Evolutionary conservation across 2,113 vertebrate species (phyloP), one percentile per base, ranked within the genome.

Genomic region (Dunckerocampus dactyliophorus): DNA sequence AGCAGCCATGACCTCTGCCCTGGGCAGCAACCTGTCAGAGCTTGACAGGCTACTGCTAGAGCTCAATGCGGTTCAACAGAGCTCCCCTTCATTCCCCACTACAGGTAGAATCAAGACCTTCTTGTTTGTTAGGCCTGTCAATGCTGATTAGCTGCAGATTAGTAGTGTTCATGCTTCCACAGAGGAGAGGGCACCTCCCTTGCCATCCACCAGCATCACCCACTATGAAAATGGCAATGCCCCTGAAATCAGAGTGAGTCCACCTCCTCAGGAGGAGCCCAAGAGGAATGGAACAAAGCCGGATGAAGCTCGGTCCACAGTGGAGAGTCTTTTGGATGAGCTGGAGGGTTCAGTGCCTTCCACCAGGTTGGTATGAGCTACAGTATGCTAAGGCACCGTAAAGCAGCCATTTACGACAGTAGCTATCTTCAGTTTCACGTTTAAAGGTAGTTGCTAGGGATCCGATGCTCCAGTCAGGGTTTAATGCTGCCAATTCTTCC

Each of bases 21-120:
- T 97, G 82, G 97, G 97, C 73, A 95, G 90, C 80, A 99, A 99
- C 85, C 90, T 99, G 16, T 98, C 96, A 0, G 96, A 99, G 86
- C 91, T 99, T 19, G 97, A 98, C 88, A 91, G 95, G 22, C 92
- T 99, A 54, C 91, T 98, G 58, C 85, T 97, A 81, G 97, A 98
- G 60, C 91, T 99, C 39, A 99, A 98, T 0, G 94, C 95, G 0
- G 97, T 98, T 66, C 96, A 99, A 51, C 94, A 97, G 55, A 93
- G 88, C 63, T 90, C 94, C 0, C 72, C 93, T 15, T 87, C 89
- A 1, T 92, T 92, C 85, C 89, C 93, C 73, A 88, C 91, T 7
- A 86, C 91, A 92, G 96, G 95, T 97, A 81, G 14, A 54, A 16
- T 22, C 31, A n/a, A 21, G 37, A 19, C 12, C 42, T 6, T 15